phyloP scores from a whole-genome alignment of 2,888 invertebrate genomes.

The Nomada flava region DNA sequence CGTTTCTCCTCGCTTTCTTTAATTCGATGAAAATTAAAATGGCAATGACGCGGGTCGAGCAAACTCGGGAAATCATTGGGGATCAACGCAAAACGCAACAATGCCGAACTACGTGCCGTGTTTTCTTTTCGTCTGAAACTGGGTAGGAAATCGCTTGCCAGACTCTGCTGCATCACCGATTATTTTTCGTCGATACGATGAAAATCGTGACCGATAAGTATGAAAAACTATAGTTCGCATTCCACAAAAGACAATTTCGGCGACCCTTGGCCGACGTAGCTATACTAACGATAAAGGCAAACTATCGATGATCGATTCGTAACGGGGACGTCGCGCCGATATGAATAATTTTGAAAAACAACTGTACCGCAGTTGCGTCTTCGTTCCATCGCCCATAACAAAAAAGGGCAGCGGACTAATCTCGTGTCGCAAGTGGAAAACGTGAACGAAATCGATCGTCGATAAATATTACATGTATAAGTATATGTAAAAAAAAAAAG shows the following conservation, averaged over 20 bases:
- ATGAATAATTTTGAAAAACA: background rate
- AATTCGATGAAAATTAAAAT: too few species aligned
- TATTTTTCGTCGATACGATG: slow-evolving; percentile 30
- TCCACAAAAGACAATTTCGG: background rate
- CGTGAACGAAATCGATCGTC: slow-evolving; percentile 37
- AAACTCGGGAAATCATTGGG: background rate
- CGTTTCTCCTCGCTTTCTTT: too few species aligned
- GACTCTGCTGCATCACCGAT: slow-evolving; percentile 34
- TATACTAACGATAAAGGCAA: background rate
- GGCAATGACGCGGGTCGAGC: too few species aligned
- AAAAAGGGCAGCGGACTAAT: slow-evolving; percentile 26
- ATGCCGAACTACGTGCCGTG: background rate
- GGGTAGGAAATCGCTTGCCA: slow-evolving; percentile 51
- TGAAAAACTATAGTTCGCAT: slow-evolving; percentile 17
- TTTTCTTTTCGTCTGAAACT: too few species aligned
- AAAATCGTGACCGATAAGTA: slow-evolving; percentile 16
- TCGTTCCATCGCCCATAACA: background rate
- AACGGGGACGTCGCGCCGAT: background rate
- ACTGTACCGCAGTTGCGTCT: background rate
- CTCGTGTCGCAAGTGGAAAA: background rate
- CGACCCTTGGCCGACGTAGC: background rate
- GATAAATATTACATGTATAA: slow-evolving; percentile 31
- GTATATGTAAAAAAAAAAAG: slow-evolving; percentile 10
- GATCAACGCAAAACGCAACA: slow-evolving; percentile 24
- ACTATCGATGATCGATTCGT: slow-evolving; percentile 20